Percentiles rank a stretch among this genome's conserved stretches.
phyloP scores from a whole-genome alignment of 2,888 invertebrate species.

The Lycophotia porphyrea region DNA sequence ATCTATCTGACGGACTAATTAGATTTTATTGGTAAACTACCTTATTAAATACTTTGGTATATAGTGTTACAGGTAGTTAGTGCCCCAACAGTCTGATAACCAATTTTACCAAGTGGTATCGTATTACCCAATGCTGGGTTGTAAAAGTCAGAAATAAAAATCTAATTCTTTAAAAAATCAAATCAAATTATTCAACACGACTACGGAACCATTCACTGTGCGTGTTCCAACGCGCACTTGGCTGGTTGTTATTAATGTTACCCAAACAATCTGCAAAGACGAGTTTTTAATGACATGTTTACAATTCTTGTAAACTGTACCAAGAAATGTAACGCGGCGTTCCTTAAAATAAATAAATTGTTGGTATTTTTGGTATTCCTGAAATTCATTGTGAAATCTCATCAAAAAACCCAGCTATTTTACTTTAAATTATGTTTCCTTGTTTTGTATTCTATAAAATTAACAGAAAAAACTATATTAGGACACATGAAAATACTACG shows the following conservation, averaged over 20 bases:
- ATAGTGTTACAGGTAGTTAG: no score
- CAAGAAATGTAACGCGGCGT: background rate
- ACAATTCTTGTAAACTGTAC: background rate
- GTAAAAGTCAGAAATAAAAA: no score
- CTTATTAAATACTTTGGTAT: no score
- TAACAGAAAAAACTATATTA: background rate
- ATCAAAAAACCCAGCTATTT: background rate
- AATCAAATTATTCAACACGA: background rate
- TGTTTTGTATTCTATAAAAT: background rate
- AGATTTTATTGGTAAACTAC: no score
- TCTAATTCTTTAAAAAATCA: no score
- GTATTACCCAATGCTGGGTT: no score
- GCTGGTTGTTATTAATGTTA: background rate
- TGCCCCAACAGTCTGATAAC: no score
- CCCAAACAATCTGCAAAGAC: background rate
- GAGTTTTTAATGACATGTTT: slow-evolving; percentile 9
- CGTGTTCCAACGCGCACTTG: background rate
- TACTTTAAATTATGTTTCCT: background rate
- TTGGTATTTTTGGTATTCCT: background rate
- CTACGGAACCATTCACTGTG: background rate
- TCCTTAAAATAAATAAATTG: background rate
- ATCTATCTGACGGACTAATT: no score
- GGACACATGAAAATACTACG: background rate
- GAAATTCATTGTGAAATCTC: background rate
- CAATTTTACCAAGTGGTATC: no score